Evolutionary conservation across 2,113 vertebrate species (phyloP).

Genomic region (Eclectus roratus): DNA sequence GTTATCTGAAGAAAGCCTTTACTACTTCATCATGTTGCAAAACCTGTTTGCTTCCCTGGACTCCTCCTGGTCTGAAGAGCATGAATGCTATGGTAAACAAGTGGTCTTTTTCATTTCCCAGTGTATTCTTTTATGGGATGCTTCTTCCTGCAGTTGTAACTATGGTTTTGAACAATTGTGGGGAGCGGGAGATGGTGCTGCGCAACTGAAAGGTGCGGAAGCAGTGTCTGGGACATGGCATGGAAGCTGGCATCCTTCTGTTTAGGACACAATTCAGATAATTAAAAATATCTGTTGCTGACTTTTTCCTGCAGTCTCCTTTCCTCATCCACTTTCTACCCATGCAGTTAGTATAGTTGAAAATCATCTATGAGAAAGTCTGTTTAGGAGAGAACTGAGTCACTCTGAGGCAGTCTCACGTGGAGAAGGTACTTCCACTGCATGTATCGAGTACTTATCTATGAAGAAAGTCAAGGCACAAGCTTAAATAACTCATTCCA

Average conservation of each 20-base stretch:
- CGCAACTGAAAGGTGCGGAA: not conserved
- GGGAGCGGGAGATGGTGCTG: not conserved
- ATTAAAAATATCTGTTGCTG: not conserved
- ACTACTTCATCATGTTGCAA: not conserved
- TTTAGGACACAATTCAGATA: not conserved
- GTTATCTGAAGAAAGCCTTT: not conserved
- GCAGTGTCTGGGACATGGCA: not conserved
- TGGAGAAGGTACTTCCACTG: not conserved
- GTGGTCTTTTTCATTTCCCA: not conserved
- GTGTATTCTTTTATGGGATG: not conserved
- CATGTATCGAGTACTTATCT: not conserved
- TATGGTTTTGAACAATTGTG: not conserved
- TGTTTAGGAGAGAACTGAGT: not conserved
- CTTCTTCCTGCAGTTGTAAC: not conserved
- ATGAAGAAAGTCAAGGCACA: not conserved
- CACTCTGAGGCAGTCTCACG: not conserved
- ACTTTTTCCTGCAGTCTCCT: not conserved
- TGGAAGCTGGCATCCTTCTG: not conserved
- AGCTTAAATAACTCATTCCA: not conserved
- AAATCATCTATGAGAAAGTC: not conserved
- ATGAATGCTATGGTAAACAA: not conserved
- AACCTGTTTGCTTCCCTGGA: not conserved
- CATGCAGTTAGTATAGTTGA: not conserved
- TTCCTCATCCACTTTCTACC: not conserved
- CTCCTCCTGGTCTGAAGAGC: not conserved